These are phyloP conservation scores for Euzophera pinguis DNA, from an alignment of 2,888 invertebrate species.

Conservation along the genomic window DNA sequence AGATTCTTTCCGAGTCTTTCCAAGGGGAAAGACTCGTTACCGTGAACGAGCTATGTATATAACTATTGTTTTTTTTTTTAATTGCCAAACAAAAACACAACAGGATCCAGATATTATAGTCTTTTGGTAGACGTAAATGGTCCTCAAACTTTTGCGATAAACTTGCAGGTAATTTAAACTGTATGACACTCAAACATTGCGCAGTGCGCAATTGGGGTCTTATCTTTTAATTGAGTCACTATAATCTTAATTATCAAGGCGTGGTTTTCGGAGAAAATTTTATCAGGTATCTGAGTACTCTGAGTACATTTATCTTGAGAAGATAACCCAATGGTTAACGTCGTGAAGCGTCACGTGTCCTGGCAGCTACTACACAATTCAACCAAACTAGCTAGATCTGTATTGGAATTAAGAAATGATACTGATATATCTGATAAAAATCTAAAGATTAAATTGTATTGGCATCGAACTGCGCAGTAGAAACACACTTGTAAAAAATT, in stretches of 20 bases:
- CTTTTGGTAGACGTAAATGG: background rate
- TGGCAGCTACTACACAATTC: slow-evolving; percentile 21
- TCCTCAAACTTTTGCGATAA: background rate
- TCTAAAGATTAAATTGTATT: slow-evolving; percentile 15
- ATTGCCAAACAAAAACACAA: too few relatives aligned
- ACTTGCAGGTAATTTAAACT: background rate
- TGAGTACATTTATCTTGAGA: slow-evolving; percentile 9
- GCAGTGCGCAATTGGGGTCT: slow-evolving; percentile 42
- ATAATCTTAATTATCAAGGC: slow-evolving; percentile 68
- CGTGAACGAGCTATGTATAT: too few relatives aligned
- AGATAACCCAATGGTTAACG: slow-evolving; percentile 42
- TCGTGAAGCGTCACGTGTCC: slow-evolving; percentile 38
- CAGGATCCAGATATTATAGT: too few relatives aligned
- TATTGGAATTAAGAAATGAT: background rate
- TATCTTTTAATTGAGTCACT: slow-evolving; percentile 46
- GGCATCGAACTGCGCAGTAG: slow-evolving; percentile 11
- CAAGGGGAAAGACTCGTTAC: too few relatives aligned
- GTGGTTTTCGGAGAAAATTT: slow-evolving; percentile 40
- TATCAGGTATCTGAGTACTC: slow-evolving; percentile 33
- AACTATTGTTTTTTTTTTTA: too few relatives aligned
- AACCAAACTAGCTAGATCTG: slow-evolving; percentile 23
- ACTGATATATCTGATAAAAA: background rate
- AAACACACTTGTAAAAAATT: slow-evolving; percentile 4
- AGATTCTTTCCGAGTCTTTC: too few relatives aligned
- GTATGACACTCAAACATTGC: slow-evolving; percentile 30